Evolutionary conservation across 2,888 invertebrate species (phyloP).

Genomic region (Oscheius sp.): DNA sequence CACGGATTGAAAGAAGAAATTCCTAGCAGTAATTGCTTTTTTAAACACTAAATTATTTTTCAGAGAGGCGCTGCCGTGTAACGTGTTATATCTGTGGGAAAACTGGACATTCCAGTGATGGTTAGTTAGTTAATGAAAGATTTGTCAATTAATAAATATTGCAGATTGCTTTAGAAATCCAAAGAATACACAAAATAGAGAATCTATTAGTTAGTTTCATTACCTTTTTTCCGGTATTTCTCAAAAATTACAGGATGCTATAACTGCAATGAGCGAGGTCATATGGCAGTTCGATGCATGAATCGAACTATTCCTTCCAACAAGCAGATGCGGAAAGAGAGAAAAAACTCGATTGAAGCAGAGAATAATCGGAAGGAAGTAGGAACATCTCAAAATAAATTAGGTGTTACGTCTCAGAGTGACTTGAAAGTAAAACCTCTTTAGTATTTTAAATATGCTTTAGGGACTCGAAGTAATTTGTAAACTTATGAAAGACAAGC

Average conservation of each 20-base stretch:
- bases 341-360: neutral
- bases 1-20: neutral
- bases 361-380: neutral
- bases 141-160: no score
- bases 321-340: neutral
- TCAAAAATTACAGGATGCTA: neutral
- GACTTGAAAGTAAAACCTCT: neutral
- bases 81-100: neutral
- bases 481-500: slow-evolving; percentile 16
- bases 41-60: neutral
- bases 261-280: slow-evolving; percentile 2
- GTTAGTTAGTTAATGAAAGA: no score
- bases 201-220: no score
- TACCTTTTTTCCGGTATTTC: no score
- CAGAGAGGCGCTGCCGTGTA: neutral
- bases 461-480: slow-evolving; percentile 16
- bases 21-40: neutral
- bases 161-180: neutral
- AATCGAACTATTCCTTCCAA: neutral
- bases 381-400: neutral
- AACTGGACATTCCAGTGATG: neutral
- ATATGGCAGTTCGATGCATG: slow-evolving; percentile 3
- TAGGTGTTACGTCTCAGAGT: neutral
- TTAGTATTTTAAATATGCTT: neutral
- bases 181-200: neutral